Base-by-base conservation (phyloP, 2,113 vertebrate species). In the Eublepharis macularius region DNA sequence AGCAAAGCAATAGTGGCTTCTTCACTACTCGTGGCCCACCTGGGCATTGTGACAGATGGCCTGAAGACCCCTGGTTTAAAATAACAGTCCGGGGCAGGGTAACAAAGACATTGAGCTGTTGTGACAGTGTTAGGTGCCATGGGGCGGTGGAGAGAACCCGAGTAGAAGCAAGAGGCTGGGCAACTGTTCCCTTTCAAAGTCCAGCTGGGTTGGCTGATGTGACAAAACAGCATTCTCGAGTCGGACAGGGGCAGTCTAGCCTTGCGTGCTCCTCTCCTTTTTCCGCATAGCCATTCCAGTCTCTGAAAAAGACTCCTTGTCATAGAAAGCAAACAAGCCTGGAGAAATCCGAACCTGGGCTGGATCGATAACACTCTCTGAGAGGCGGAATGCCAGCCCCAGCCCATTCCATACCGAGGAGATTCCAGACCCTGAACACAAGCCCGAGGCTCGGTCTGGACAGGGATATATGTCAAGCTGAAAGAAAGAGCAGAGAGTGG, bases 341-440 rank as follows among this genome's bases (percentile, higher is more conserved):
- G 8, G 24, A 29, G 80, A 82, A 82, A 82, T 72, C 80, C 4
- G 68, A 82, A 82, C 66, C 80, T 36, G 1, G 68, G n/a, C 47
- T 41, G 66, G 80, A 72, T 82, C 13, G 4, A 26, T 72, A 72
- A 82, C 80, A 57, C 49, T 72, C 68, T 19, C 4, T 34, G 80
- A 41, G 68, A 82, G 68, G 19, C 47, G 24, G 41, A 41, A 82
- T 72, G 70, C 80, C 80, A 72, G 68, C 80, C 80, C 65, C 43
- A 49, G 65, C 79, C 65, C 79, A 81, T 49, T 7, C 79, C 80
- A 82, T 72, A 39, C 47, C 68, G 36, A 72, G 80, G n/a, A 72
- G 80, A 82, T 82, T 72, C 80, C 80, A 82, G 80, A 16, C n/a
- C 26, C 34, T 39, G 45, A 19, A 69, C 49, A 51, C 2, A 34